A percentile compares a stretch with the other conserved stretches of the same genome.
These are phyloP conservation scores for Mechanitis mazaeus DNA, from an alignment of 2,888 invertebrate species.

Conservation along the genomic window DNA sequence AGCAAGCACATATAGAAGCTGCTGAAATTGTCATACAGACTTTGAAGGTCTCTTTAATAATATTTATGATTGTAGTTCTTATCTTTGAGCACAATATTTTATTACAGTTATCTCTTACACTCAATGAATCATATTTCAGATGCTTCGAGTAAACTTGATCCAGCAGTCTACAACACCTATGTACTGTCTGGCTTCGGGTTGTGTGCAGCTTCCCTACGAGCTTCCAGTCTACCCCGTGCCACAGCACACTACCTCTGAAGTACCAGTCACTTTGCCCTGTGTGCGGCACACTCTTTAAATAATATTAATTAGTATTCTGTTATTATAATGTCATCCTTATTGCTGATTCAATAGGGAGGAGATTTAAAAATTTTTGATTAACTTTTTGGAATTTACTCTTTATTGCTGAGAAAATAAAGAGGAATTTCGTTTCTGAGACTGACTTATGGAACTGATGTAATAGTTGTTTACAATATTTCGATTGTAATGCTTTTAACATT, in stretches of 20 bases:
- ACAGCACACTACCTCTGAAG: slow-evolving; percentile 36
- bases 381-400: slow-evolving; percentile 21
- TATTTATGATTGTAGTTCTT: neutral
- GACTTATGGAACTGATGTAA: slow-evolving; percentile 2
- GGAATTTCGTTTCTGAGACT: slow-evolving; percentile 24
- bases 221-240: slow-evolving; percentile 38
- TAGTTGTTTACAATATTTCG: slow-evolving; percentile 29
- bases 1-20: slow-evolving; percentile 56
- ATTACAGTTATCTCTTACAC: too few species aligned
- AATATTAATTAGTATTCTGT: slow-evolving; percentile 4
- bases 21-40: slow-evolving; percentile 52
- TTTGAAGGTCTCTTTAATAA: slow-evolving; percentile 45
- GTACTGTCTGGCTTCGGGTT: slow-evolving; percentile 42
- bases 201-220: slow-evolving; percentile 46
- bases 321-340: neutral
- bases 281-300: slow-evolving; percentile 47
- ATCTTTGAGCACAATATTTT: too few species aligned
- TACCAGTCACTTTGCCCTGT: slow-evolving; percentile 37
- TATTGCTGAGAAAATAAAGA: slow-evolving; percentile 34
- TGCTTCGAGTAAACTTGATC: slow-evolving; percentile 43
- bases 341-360: slow-evolving; percentile 2
- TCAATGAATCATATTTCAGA: slow-evolving; percentile 38
- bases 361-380: neutral
- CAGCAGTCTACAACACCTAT: slow-evolving; percentile 42
- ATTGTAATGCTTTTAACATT: slow-evolving; percentile 30